Conservation (phyloP, 30 jellyfish, hydroid and myxozoan genomes). For the Aurelia sp. region DNA sequence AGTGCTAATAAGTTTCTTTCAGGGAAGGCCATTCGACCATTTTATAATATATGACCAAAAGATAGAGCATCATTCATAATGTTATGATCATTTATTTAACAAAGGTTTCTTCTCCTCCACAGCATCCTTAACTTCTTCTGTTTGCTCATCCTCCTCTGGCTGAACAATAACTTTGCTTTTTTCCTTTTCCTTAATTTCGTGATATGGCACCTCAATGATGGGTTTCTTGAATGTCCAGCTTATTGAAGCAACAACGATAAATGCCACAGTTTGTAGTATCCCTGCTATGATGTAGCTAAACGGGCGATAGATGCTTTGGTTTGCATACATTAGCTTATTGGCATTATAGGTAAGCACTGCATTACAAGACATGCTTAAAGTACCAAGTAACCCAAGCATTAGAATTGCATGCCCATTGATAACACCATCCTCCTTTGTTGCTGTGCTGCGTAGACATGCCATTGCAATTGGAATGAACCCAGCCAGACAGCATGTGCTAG, state of each 20-base stretch:
- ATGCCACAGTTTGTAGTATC: slow-evolving; percentile 39
- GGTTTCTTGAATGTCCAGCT: slow-evolving; percentile 54
- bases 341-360: slow-evolving; percentile 37
- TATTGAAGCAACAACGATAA: slow-evolving; percentile 55
- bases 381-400: slow-evolving; percentile 34
- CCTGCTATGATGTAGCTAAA: slow-evolving; percentile 33
- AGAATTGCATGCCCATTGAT: slow-evolving; percentile 6
- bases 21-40: no score
- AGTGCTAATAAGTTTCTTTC: no score
- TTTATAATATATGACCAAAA: no score
- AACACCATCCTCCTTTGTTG: slow-evolving; percentile 32
- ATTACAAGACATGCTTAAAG: slow-evolving; percentile 8
- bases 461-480: slow-evolving; percentile 49
- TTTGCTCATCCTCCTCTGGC: neutral
- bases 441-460: slow-evolving; percentile 46
- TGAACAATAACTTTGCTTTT: neutral
- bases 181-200: neutral
- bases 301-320: slow-evolving; percentile 34
- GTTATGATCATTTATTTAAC: no score
- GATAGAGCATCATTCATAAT: no score
- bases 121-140: neutral
- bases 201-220: slow-evolving; percentile 34
- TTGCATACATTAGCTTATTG: slow-evolving; percentile 8
- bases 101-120: no score
- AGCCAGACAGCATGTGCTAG: slow-evolving; percentile 26